phyloP scores from a whole-genome alignment of 1,140 invertebrate species.

The Babylonia areolata region DNA sequence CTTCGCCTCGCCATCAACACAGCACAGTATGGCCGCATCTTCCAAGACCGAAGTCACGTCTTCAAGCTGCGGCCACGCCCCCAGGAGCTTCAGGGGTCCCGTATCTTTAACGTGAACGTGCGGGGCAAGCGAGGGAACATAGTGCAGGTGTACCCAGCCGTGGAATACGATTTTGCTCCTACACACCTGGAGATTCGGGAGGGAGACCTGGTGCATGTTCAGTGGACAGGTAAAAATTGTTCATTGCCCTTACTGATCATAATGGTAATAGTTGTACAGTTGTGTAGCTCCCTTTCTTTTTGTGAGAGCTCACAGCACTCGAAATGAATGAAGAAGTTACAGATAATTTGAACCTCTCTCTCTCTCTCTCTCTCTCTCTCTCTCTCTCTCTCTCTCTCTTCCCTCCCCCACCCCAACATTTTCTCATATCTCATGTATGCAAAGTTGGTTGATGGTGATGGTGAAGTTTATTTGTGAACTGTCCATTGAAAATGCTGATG shows the following conservation, averaged over 20 bases:
- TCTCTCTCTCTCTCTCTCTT: too few relatives aligned
- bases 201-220: constrained; percentile 71
- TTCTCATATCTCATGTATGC: too few relatives aligned
- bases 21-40: constrained; percentile 72
- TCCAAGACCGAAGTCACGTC: constrained; percentile 73
- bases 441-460: too few relatives aligned
- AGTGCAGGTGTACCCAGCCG: constrained; percentile 72
- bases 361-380: too few relatives aligned
- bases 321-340: too few relatives aligned
- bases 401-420: too few relatives aligned
- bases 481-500: too few relatives aligned
- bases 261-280: too few relatives aligned
- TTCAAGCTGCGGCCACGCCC: constrained; percentile 67
- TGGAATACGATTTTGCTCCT: constrained; percentile 74
- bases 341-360: too few relatives aligned
- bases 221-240: constrained; percentile 74
- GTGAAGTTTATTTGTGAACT: too few relatives aligned
- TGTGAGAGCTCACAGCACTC: too few relatives aligned
- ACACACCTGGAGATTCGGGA: constrained; percentile 60
- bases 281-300: too few relatives aligned
- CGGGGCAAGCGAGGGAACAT: constrained; percentile 75
- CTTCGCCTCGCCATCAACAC: constrained; percentile 73
- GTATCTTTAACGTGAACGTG: constrained; percentile 71
- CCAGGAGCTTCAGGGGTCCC: constrained; percentile 41
- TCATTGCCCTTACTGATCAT: neutral